Conservation (phyloP, 2,113 vertebrate species). For the Muscicapa adusta region DNA sequence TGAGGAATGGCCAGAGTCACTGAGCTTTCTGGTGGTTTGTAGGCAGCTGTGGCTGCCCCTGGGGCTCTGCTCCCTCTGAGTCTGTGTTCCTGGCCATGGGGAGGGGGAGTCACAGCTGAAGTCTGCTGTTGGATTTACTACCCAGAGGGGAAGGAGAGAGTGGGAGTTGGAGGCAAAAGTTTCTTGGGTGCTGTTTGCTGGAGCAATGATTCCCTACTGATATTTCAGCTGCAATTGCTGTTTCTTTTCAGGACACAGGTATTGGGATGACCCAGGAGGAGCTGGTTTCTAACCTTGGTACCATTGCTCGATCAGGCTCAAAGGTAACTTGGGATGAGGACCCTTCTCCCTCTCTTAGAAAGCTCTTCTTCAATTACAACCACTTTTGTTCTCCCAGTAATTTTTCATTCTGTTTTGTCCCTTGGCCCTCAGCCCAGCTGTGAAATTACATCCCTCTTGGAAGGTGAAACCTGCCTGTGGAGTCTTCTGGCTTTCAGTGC, state of each 20-base stretch:
- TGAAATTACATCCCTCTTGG: neutral
- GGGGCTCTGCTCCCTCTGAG: neutral
- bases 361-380: neutral
- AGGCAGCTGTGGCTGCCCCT: neutral
- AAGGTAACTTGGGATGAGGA: constrained; percentile 76
- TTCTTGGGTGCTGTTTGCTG: neutral
- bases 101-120: neutral
- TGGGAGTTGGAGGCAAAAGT: neutral
- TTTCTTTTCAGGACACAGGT: constrained; percentile 86
- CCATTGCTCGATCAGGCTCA: constrained; percentile 93
- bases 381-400: neutral
- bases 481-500: neutral
- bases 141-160: neutral
- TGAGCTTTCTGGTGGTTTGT: neutral
- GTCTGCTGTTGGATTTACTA: neutral
- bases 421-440: neutral
- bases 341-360: neutral
- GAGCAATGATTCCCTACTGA: neutral
- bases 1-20: neutral
- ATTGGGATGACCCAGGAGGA: constrained; percentile 93
- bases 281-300: constrained; percentile 89
- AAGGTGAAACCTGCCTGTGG: neutral
- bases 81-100: neutral
- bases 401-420: neutral
- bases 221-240: neutral